Evolutionary conservation across 2,797 vertebrate genomes (phyloP).

Genomic region (Fratercula arctica): DNA sequence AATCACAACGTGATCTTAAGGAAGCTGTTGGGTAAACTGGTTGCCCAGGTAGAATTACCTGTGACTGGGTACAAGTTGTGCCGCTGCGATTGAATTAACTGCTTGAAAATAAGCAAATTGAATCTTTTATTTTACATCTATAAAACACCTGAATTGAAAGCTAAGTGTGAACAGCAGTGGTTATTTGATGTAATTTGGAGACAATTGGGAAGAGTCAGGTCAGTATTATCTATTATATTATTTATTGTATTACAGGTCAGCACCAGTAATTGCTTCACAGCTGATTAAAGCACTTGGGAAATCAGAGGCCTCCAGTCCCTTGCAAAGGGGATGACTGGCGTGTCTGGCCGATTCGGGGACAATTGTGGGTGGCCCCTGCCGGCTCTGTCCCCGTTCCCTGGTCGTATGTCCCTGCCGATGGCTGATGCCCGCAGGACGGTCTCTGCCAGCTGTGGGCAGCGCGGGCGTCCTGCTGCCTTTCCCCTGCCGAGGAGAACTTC

Average conservation of each 20-base stretch:
- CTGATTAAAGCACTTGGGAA: not conserved
- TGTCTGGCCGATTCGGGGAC: fast-evolving
- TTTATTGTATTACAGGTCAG: not conserved
- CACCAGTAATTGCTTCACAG: not conserved
- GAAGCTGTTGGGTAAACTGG: not conserved
- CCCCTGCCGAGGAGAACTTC: not conserved
- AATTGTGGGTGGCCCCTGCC: not conserved
- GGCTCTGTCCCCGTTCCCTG: not conserved
- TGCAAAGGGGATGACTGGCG: fast-evolving
- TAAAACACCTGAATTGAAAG: not conserved
- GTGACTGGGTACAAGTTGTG: not conserved
- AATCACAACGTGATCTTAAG: not conserved
- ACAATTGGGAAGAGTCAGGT: not conserved
- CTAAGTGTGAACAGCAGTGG: not conserved
- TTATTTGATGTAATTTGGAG: not conserved
- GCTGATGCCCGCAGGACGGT: no score
- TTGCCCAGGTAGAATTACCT: not conserved
- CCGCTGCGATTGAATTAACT: fast-evolving
- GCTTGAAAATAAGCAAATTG: not conserved
- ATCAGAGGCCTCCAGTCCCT: not conserved
- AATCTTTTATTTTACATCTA: not conserved
- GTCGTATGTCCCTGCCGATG: no score
- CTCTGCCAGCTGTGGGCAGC: not conserved
- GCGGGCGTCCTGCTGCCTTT: not conserved
- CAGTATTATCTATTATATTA: no score